phyloP scores from a whole-genome alignment of 2,888 invertebrate genomes.

The Phyllotreta cruciferae region DNA sequence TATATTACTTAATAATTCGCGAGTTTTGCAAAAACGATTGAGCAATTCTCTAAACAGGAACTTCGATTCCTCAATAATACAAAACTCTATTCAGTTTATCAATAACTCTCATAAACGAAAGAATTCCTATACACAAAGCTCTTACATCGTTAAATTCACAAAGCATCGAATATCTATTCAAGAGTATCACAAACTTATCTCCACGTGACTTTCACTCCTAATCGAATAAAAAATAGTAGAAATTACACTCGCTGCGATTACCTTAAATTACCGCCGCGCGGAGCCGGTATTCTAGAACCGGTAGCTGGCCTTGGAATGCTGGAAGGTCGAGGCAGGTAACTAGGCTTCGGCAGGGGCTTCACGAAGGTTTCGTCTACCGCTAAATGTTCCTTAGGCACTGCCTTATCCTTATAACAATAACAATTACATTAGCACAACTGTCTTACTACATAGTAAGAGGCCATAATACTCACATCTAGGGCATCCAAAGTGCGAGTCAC shows the following conservation, averaged over 20 bases:
- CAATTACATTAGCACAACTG: neutral
- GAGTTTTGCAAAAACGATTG: too few species aligned
- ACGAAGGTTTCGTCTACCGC: constrained; percentile 39
- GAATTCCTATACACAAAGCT: too few species aligned
- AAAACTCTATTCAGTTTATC: too few species aligned
- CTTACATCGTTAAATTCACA: too few species aligned
- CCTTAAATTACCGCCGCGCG: constrained; percentile 46
- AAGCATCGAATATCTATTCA: too few species aligned
- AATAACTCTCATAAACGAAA: too few species aligned
- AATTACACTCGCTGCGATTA: constrained; percentile 29
- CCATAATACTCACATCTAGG: too few species aligned
- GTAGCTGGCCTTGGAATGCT: constrained; percentile 53
- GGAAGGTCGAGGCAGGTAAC: constrained; percentile 56
- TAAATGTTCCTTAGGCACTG: constrained; percentile 36
- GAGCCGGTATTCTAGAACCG: constrained; percentile 55
- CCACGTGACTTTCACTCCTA: neutral
- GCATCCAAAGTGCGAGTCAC: constrained; percentile 10
- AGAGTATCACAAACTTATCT: neutral
- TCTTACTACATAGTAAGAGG: too few species aligned
- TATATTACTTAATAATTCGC: too few species aligned
- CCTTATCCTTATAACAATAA: constrained; percentile 33
- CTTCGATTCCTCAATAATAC: too few species aligned
- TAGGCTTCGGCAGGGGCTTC: constrained; percentile 48
- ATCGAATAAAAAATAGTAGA: neutral
- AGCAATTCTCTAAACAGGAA: too few species aligned